Evolutionary conservation across 1,140 invertebrate species (phyloP), one percentile per base, ranked within the genome.

Genomic region (Pararge aegeria): DNA sequence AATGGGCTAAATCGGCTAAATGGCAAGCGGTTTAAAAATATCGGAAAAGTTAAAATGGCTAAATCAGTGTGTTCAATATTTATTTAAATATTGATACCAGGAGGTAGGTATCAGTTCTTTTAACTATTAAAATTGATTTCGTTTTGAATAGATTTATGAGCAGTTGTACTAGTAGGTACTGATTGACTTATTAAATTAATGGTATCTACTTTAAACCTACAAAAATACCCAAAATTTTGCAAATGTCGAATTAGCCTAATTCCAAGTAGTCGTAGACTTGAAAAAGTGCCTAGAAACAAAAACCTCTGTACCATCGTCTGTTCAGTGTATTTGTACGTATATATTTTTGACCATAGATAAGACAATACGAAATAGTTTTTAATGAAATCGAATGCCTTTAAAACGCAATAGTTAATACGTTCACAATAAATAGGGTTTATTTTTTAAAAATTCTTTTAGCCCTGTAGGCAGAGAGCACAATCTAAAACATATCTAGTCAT

Each of bases 401-500:
- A 16, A 80, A 84, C 66, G 83, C 83, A 86, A 87, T 87, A 87
- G 83, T 77, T 78, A 78, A 78, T 83, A 78, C 67, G 78, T 85
- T 85, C 70, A 79, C 72, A 73, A 75, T 70, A 61, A 66, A 88
- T 83, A 81, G 73, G 77, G 75, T 78, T 89, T 87, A 86, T 86
- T 87, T 87, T 83, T 69, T 75, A 83, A 70, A 68, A 67, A 68
- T 78, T 77, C 66, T 68, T 81, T 78, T 68, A 68, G 82, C 71
- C 73, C 70, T 70, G 71, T 75, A 75, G 71, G 75, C 74, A 70
- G 69, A 64, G 75, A 72, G 81, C 84, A 86, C 83, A 84, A 85
- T 79, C 66, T 74, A 81, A 88, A 81, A 89, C 86, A 89, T 89
- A 89, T 89, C 86, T 89, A 89, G 86, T 89, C 86, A 89, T 74